Percentiles rank a stretch among this genome's conserved stretches.
These are phyloP conservation scores for Circaetus gallicus DNA, from an alignment of 2,113 vertebrate genomes.

Conservation along the genomic window DNA sequence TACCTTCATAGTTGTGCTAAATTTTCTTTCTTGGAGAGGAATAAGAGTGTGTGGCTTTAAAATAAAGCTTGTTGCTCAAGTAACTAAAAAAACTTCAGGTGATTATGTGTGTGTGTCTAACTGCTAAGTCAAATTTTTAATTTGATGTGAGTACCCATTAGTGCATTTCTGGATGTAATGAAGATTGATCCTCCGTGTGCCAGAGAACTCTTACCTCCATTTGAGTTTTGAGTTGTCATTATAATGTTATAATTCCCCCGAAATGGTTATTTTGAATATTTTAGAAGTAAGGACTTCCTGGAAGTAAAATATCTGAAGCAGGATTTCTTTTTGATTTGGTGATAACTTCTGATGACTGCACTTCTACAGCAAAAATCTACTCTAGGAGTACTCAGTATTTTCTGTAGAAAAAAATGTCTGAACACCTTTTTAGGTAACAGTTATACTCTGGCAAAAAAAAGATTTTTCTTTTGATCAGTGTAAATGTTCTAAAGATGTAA, in stretches of 20 bases:
- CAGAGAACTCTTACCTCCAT: background rate
- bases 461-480: background rate
- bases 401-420: background rate
- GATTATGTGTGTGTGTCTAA: background rate
- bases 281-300: background rate
- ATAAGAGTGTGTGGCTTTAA: background rate
- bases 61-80: background rate
- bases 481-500: background rate
- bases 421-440: background rate
- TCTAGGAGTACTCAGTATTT: background rate
- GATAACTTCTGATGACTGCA: background rate
- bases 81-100: background rate
- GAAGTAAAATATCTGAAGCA: background rate
- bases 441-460: background rate
- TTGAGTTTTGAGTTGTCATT: background rate
- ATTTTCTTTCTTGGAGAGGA: background rate
- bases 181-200: background rate
- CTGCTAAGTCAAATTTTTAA: background rate
- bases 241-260: background rate
- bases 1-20: background rate
- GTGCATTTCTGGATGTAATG: background rate
- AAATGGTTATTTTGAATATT: background rate
- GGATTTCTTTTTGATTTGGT: background rate
- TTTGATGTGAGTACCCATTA: background rate
- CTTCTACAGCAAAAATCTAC: background rate